Percentiles rank a stretch among this genome's conserved stretches.
Conservation (phyloP, 2,113 vertebrate genomes). For the Ascaphus truei region DNA sequence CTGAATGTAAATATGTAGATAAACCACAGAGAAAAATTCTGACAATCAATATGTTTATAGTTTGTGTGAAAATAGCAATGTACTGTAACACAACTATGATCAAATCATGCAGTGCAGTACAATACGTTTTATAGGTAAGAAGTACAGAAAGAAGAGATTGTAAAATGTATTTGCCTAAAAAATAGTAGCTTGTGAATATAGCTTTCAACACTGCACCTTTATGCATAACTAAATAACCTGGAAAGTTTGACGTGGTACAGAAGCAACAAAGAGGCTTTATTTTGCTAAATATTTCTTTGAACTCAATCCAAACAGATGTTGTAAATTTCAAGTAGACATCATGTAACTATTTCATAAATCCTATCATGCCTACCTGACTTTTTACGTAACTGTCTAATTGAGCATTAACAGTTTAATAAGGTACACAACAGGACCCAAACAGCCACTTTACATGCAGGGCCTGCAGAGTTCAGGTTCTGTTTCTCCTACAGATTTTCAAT, state of each 20-base stretch:
- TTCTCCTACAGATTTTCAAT: conserved; percentile 70
- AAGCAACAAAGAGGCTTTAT: neutral
- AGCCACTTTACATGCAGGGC: conserved; percentile 45
- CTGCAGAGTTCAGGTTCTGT: conserved; percentile 53
- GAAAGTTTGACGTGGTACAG: neutral
- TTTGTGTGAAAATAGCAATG: too few relatives aligned
- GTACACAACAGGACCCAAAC: conserved; percentile 44
- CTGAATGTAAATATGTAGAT: too few relatives aligned
- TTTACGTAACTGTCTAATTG: conserved; percentile 50
- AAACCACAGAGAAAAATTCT: too few relatives aligned
- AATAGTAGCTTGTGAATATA: neutral
- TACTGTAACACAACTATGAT: too few relatives aligned
- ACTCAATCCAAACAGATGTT: conserved; percentile 14
- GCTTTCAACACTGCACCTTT: neutral
- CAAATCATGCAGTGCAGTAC: neutral
- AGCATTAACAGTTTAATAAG: conserved; percentile 57
- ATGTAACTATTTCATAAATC: conserved; percentile 34
- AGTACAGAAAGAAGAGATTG: neutral
- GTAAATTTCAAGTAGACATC: conserved; percentile 6
- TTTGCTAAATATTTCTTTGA: neutral
- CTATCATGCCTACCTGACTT: conserved; percentile 12
- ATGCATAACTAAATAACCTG: neutral
- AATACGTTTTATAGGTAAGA: neutral
- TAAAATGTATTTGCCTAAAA: neutral
- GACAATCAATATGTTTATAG: too few relatives aligned